Evolutionary conservation across 2,113 vertebrate species (phyloP), one percentile per base, ranked within the genome.

Genomic region (Microtus richardsoni): DNA sequence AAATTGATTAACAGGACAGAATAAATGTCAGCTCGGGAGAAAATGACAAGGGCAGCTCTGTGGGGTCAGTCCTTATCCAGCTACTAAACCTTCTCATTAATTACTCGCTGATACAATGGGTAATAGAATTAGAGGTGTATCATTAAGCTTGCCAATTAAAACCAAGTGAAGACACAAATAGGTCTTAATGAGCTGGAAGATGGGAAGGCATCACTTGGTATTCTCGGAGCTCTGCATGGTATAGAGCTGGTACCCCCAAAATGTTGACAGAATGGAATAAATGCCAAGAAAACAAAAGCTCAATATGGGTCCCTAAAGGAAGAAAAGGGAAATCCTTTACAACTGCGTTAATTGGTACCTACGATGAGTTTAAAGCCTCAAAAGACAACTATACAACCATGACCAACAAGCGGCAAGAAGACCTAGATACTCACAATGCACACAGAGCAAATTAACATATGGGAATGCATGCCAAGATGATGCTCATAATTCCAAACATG

Each of bases 21-120:
- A 74, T 68, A 93, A 95, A 93, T 85, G 94, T 96, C 94, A 91
- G n/a, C 66, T 82, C 64, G 52, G 64, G 70, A 71, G 60, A 92
- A 85, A 85, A 92, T 80, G 78, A 97, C 91, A 97, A 94, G 86
- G 78, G 84, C 52, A 93, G 84, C 58, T 96, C 71, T 41, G 49
- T 54, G n/a, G 91, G 96, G 91, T 97, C 95, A 90, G 58, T 91
- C 93, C 71, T 49, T 91, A 52, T 77, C 75, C 71, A 88, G 54
- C 87, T 91, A 84, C 73, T 96, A 91, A 97, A 93, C 89, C 94
- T 91, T 95, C 89, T 90, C 77, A 94, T 97, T 97, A 97, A 96
- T 97, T 94, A 95, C 89, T 89, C 85, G 84, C 75, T 93, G 71
- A 94, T 93, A 94, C 75, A 92, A 92, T 68, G 85, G 70, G 30